Percentiles rank a stretch among this genome's conserved stretches.
phyloP scores from a whole-genome alignment of 1,140 invertebrate species.

The Calycopis cecrops region DNA sequence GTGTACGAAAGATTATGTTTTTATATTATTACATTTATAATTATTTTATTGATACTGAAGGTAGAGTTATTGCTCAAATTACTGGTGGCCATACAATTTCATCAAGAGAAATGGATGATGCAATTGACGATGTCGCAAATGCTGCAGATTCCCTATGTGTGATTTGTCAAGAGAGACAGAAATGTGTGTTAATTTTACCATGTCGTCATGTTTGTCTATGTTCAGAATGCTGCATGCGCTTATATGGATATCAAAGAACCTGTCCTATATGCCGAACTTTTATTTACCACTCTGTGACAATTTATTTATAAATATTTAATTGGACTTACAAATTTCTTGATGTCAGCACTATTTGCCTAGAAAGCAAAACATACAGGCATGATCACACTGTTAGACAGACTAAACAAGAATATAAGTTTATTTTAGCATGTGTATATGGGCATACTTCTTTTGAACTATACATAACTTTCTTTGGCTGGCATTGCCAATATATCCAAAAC shows the following conservation, averaged over 20 bases:
- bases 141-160: constrained; percentile 56
- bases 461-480: too few species aligned
- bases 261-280: constrained; percentile 68
- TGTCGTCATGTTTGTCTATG: constrained; percentile 66
- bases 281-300: constrained; percentile 64
- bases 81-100: constrained; percentile 40
- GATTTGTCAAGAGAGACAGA: constrained; percentile 63
- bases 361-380: too few species aligned
- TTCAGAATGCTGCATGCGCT: constrained; percentile 53
- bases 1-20: constrained; percentile 50
- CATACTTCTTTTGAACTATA: too few species aligned
- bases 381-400: too few species aligned
- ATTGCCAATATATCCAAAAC: too few species aligned
- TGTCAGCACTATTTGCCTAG: too few species aligned
- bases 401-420: too few species aligned
- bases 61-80: constrained; percentile 51
- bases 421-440: too few species aligned
- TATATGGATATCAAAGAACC: constrained; percentile 65
- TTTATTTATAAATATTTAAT: constrained; percentile 48
- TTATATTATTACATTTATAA: constrained; percentile 55
- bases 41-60: constrained; percentile 60
- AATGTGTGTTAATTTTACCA: constrained; percentile 64
- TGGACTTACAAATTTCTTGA: too few species aligned
- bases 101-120: constrained; percentile 28
- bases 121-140: constrained; percentile 36